A percentile compares a stretch with the other conserved stretches of the same genome.
Evolutionary conservation across 2,888 invertebrate species (phyloP).

Genomic region (Camptogramma bilineatum): DNA sequence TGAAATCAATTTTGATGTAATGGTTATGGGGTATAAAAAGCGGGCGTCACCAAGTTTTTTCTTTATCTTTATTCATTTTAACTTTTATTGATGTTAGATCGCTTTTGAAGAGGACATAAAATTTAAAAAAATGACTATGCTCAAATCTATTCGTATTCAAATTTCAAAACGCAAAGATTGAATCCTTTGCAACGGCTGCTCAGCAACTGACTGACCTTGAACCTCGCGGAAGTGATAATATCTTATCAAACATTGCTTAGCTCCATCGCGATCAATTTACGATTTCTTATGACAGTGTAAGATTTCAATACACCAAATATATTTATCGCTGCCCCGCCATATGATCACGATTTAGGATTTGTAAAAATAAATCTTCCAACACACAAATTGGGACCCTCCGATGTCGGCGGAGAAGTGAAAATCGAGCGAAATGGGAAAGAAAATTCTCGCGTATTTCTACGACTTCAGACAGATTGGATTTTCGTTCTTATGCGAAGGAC

Average conservation of each 20-base stretch:
- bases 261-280: slow-evolving; percentile 69
- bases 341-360: slow-evolving; percentile 78
- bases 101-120: slow-evolving; percentile 17
- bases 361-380: slow-evolving; percentile 59
- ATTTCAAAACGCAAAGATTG: slow-evolving; percentile 37
- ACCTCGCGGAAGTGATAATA: slow-evolving; percentile 54
- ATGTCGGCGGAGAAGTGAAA: slow-evolving; percentile 58
- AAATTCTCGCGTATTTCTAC: slow-evolving; percentile 72
- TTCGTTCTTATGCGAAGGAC: slow-evolving; percentile 60
- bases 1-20: slow-evolving; percentile 84
- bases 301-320: slow-evolving; percentile 80
- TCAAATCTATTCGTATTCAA: slow-evolving; percentile 31
- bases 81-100: slow-evolving; percentile 25
- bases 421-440: slow-evolving; percentile 50
- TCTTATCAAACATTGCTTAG: slow-evolving; percentile 65
- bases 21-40: slow-evolving; percentile 81
- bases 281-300: slow-evolving; percentile 75
- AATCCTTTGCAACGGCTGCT: slow-evolving; percentile 28
- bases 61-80: slow-evolving; percentile 59
- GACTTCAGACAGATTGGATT: slow-evolving; percentile 61
- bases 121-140: slow-evolving; percentile 12
- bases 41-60: slow-evolving; percentile 66
- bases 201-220: slow-evolving; percentile 40
- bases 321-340: slow-evolving; percentile 76
- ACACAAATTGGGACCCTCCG: slow-evolving; percentile 57